Percentiles rank a stretch among this genome's conserved stretches.
Evolutionary conservation across 1,140 invertebrate genomes (phyloP).

Genomic region (Hycleus cichorii): DNA sequence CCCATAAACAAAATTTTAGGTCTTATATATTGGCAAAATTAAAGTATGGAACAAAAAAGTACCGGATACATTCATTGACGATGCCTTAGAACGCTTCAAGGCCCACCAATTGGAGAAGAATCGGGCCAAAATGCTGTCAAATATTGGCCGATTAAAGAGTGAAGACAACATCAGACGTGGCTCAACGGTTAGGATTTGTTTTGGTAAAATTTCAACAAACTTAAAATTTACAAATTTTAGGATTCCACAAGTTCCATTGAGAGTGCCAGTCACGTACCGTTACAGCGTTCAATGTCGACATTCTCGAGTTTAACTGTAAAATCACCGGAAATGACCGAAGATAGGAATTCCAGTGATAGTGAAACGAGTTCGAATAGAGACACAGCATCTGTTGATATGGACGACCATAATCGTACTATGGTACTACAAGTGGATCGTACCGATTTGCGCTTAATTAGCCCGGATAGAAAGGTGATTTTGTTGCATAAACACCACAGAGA

Average conservation of each 20-base stretch:
- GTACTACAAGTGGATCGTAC: conserved; percentile 80
- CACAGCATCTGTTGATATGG: conserved; percentile 16
- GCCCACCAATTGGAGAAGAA: conserved; percentile 56
- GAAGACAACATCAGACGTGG: conserved; percentile 30
- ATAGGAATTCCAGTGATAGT: neutral
- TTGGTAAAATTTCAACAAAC: neutral
- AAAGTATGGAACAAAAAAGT: conserved; percentile 78
- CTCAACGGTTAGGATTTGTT: conserved; percentile 19
- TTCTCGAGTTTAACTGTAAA: neutral
- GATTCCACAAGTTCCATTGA: conserved; percentile 8
- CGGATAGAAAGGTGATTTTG: conserved; percentile 82
- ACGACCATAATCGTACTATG: conserved; percentile 87
- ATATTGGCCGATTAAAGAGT: conserved; percentile 28
- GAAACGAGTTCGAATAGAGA: conserved; percentile 6
- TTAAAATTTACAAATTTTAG: neutral
- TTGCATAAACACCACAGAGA: conserved; percentile 81
- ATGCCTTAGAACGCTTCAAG: conserved; percentile 77
- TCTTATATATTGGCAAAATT: conserved; percentile 83
- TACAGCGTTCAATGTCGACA: conserved; percentile 16
- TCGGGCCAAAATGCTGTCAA: conserved; percentile 21
- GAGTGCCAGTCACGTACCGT: neutral
- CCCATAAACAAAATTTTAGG: conserved; percentile 44
- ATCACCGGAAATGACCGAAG: neutral
- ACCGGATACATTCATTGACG: conserved; percentile 82
- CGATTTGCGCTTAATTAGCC: conserved; percentile 84